These are phyloP conservation scores for Lagorchestes hirsutus DNA, from an alignment of 2,797 vertebrate species.

Conservation along the genomic window DNA sequence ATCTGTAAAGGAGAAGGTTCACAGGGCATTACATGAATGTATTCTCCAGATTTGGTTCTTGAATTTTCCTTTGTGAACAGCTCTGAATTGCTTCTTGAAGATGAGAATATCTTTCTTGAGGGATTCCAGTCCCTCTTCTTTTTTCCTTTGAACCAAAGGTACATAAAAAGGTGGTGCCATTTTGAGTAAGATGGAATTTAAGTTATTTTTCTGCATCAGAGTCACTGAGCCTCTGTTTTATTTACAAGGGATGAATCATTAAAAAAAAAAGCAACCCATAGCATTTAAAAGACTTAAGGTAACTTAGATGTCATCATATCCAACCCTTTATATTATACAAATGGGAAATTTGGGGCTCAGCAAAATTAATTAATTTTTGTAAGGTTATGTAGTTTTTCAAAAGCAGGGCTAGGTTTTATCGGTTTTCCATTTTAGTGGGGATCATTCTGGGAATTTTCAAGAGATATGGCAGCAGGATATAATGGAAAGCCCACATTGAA, in stretches of 20 bases:
- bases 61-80: slow-evolving; percentile 58
- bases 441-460: not conserved
- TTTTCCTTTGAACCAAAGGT: slow-evolving; percentile 42
- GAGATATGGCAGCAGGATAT: not conserved
- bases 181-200: slow-evolving; percentile 22
- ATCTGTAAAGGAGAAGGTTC: slow-evolving; percentile 44
- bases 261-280: not conserved
- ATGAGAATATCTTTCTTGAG: slow-evolving; percentile 61
- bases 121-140: not conserved
- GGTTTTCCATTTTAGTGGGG: not conserved
- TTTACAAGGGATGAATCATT: slow-evolving; percentile 48
- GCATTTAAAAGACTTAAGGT: not conserved
- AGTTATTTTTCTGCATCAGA: slow-evolving; percentile 31
- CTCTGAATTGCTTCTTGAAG: slow-evolving; percentile 64
- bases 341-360: not conserved
- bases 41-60: slow-evolving; percentile 39
- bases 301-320: not conserved
- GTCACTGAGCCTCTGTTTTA: slow-evolving; percentile 44
- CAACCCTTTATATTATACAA: not conserved
- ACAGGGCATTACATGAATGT: not conserved
- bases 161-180: slow-evolving; percentile 47
- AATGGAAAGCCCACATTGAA: not conserved
- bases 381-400: not conserved
- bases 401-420: not conserved
- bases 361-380: not conserved